A percentile compares a stretch with the other conserved stretches of the same genome.
These are phyloP conservation scores for Heliconius himera DNA, from an alignment of 1,140 invertebrate genomes.

Conservation along the genomic window DNA sequence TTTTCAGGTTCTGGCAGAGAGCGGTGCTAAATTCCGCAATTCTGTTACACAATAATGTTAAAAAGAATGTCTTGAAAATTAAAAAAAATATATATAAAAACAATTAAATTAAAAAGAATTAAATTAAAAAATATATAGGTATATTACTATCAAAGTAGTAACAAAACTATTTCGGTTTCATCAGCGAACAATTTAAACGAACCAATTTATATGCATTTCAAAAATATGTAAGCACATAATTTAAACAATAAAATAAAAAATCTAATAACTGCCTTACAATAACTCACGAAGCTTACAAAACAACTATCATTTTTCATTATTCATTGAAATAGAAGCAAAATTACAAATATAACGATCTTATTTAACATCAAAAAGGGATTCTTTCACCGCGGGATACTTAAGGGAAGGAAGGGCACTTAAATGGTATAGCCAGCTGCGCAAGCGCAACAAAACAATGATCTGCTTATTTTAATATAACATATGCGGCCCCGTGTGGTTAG, in stretches of 20 bases:
- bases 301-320: not conserved
- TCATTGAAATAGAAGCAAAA: conserved; percentile 9
- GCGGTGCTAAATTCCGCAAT: no score
- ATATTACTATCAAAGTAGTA: no score
- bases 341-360: conserved; percentile 27
- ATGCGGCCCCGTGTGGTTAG: conserved; percentile 35
- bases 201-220: not conserved
- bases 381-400: conserved; percentile 43
- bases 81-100: no score
- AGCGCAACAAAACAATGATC: conserved; percentile 52
- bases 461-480: conserved; percentile 60
- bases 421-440: conserved; percentile 49
- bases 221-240: not conserved
- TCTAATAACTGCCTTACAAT: not conserved
- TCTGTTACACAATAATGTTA: no score
- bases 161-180: no score
- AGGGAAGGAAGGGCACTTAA: conserved; percentile 38
- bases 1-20: no score
- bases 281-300: not conserved
- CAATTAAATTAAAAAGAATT: no score
- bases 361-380: conserved; percentile 47
- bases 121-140: no score
- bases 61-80: no score
- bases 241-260: not conserved
- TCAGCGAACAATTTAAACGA: not conserved